Evolutionary conservation across 2,113 vertebrate genomes (phyloP), one percentile per base, ranked within the genome.

Genomic region (Fregata magnificens): DNA sequence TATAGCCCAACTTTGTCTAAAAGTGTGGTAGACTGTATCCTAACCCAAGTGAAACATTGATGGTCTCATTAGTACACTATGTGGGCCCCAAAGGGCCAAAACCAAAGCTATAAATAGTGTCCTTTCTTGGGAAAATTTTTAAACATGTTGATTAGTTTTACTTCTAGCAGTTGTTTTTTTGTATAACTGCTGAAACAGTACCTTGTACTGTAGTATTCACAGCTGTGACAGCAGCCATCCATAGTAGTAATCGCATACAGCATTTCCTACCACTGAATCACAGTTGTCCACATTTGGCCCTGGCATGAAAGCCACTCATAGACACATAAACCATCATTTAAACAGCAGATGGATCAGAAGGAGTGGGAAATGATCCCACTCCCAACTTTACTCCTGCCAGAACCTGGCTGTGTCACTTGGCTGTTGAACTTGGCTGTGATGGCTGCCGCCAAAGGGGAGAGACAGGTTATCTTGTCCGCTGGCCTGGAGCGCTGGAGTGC

Each of bases 381-480:
- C 59, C 42, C 63, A 58, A 7, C 50, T 89, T 91, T 28, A 12
- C 6, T 79, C 11, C 55, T 74, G 29, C 16, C 69, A 95, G 83
- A 78, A 89, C 20, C n/a, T 65, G 31, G 6, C 72, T 81, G 63
- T 62, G 77, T 59, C 1, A 0, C 42, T 86, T 72, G 74, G 61
- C 71, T 19, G 1, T 62, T 5, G 6, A 70, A 70, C 17, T 69
- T 59, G 59, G 20, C 59, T 80, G 26, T 28, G 32, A 32, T 0
- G 0, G 32, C 36, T 94, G 55, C 49, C 50, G 52, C 50, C 55
- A 28, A 71, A 82, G 16, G 19, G 8, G 7, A 92, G 9, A 58
- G 26, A 42, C 28, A 70, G 26, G 21, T 22, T 74, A 15, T 49
- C 40, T 3, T 10, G 4, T 21, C 55, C 3, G 0, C 2, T 28